A percentile compares a stretch with the other conserved stretches of the same genome.
Conservation (phyloP, 2,113 vertebrate species). For the Colinus virginianus region DNA sequence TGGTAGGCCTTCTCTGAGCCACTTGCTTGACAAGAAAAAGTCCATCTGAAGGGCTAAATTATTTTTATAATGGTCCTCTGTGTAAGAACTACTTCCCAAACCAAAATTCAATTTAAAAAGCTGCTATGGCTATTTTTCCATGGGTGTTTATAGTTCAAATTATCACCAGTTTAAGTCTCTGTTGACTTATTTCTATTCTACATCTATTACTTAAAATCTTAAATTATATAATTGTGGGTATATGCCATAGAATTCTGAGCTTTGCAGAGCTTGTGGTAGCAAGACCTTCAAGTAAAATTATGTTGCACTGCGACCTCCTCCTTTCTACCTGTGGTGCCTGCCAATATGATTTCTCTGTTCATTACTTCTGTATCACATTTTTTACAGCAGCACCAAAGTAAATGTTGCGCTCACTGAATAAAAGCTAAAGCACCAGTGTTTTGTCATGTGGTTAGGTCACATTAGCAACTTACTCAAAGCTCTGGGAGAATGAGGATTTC, state of each 20-base stretch:
- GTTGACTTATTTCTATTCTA: background rate
- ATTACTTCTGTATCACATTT: background rate
- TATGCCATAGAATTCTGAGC: background rate
- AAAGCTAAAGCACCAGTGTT: conserved; percentile 6
- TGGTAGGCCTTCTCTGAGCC: background rate
- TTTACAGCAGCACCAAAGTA: background rate
- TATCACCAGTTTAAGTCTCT: background rate
- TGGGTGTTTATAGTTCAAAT: background rate
- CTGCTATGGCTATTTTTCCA: background rate
- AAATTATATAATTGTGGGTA: background rate
- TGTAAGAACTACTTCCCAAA: background rate
- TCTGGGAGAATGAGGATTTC: background rate
- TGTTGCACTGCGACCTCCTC: background rate
- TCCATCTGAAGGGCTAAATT: background rate
- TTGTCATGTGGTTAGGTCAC: background rate
- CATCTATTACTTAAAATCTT: background rate
- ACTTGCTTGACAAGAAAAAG: background rate
- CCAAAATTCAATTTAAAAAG: background rate
- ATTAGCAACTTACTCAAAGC: background rate
- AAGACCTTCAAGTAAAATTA: background rate
- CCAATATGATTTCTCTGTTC: background rate
- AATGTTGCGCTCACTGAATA: background rate
- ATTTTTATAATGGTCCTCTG: background rate
- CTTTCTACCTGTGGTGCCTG: background rate
- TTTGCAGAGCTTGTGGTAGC: background rate